These are phyloP conservation scores for Spea multiplicata DNA, from an alignment of 2,113 vertebrate species.

Conservation along the genomic window DNA sequence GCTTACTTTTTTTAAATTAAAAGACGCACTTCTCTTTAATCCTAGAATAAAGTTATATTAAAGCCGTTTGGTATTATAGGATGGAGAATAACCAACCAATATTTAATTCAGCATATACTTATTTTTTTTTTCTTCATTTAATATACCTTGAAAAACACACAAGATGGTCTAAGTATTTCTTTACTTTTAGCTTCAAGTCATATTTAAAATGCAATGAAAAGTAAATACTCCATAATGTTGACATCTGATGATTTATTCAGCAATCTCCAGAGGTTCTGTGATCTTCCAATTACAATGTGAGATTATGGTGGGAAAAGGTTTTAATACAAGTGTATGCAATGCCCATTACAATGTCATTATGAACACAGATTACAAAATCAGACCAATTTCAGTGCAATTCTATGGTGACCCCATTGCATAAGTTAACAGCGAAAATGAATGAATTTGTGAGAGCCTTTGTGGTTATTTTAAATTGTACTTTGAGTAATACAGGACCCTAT, in stretches of 20 bases:
- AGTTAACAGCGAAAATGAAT: slow-evolving; percentile 44
- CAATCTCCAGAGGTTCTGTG: slow-evolving; percentile 38
- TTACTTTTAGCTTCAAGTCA: slow-evolving; percentile 29
- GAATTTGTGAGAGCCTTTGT: slow-evolving; percentile 40
- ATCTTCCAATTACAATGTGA: slow-evolving; percentile 49
- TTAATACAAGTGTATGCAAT: slow-evolving; percentile 48
- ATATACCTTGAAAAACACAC: slow-evolving; percentile 30
- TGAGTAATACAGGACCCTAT: slow-evolving; percentile 27
- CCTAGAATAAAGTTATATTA: too few species aligned
- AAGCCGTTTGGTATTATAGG: too few species aligned
- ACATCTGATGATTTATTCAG: slow-evolving; percentile 47
- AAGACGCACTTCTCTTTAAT: too few species aligned
- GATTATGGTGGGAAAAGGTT: slow-evolving; percentile 48
- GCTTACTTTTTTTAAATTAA: too few species aligned
- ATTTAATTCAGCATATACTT: background rate
- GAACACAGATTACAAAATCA: slow-evolving; percentile 47
- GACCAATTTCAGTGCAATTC: slow-evolving; percentile 47
- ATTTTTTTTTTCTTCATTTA: slow-evolving; percentile 1
- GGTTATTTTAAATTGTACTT: slow-evolving; percentile 37
- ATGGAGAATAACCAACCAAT: too few species aligned
- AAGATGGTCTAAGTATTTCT: slow-evolving; percentile 23
- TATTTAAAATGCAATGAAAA: slow-evolving; percentile 45
- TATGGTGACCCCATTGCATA: slow-evolving; percentile 46
- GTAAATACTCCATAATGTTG: slow-evolving; percentile 44
- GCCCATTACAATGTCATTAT: slow-evolving; percentile 49